These are phyloP conservation scores for Bradypus variegatus DNA, from an alignment of 2,797 vertebrate genomes.

Conservation along the genomic window DNA sequence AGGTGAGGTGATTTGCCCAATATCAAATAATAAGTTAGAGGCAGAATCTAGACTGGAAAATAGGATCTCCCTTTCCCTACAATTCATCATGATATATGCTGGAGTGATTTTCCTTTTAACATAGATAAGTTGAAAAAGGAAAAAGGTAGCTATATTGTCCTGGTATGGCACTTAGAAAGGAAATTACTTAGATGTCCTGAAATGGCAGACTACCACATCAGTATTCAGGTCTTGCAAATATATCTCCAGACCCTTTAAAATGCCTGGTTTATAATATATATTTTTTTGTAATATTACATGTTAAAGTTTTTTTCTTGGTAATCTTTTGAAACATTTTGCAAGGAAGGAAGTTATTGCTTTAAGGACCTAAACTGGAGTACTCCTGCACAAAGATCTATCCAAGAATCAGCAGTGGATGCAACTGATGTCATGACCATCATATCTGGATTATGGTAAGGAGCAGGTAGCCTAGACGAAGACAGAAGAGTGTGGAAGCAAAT, in stretches of 20 bases:
- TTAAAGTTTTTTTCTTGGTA: conserved; percentile 4
- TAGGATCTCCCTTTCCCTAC: not conserved
- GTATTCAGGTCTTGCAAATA: not conserved
- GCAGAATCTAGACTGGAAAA: not conserved
- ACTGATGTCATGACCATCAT: not conserved
- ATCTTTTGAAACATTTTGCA: conserved; percentile 2
- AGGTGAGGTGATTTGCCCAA: not conserved
- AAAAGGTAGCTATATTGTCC: not conserved
- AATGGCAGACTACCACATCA: not conserved
- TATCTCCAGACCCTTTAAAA: conserved; percentile 7
- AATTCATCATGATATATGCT: not conserved
- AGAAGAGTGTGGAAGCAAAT: not conserved
- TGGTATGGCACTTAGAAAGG: not conserved
- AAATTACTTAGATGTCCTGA: not conserved
- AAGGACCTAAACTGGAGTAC: not conserved
- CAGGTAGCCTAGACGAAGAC: not conserved
- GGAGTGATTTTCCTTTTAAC: not conserved
- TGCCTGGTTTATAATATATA: not conserved
- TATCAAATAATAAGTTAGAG: not conserved
- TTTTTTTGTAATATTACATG: not conserved
- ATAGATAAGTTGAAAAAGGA: not conserved
- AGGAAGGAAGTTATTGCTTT: not conserved
- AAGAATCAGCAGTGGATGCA: not conserved
- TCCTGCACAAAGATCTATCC: not conserved
- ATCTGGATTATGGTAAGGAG: not conserved